A percentile compares a stretch with the other conserved stretches of the same genome.
Evolutionary conservation across 2,797 vertebrate species (phyloP).

Genomic region (Anniella stebbinsi): DNA sequence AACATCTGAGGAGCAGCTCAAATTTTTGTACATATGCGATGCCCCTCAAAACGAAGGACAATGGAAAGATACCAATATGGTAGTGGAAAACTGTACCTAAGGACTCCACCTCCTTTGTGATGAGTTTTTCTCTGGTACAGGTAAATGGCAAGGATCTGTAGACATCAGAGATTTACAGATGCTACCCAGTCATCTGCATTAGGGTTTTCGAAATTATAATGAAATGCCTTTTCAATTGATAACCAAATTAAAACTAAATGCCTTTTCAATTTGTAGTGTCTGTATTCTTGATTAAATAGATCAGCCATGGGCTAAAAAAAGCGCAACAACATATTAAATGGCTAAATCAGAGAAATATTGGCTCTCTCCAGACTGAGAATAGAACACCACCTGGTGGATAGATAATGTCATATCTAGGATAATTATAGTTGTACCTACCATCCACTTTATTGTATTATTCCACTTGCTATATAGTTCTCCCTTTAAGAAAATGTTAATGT

Average conservation of each 20-base stretch:
- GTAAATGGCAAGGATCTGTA: background rate
- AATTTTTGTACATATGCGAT: background rate
- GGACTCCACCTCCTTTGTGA: background rate
- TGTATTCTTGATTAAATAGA: background rate
- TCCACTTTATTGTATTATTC: background rate
- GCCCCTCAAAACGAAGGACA: background rate
- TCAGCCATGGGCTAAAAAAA: background rate
- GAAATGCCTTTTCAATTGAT: background rate
- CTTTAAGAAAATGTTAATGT: background rate
- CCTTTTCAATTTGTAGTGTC: background rate
- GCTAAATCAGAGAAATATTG: background rate
- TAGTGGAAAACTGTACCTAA: background rate
- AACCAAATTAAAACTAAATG: background rate
- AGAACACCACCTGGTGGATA: slow-evolving; percentile 27
- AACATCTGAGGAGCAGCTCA: background rate
- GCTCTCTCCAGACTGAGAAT: background rate
- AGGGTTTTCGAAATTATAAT: background rate
- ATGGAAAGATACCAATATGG: background rate
- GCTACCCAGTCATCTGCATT: background rate
- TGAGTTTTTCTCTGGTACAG: background rate
- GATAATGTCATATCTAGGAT: background rate
- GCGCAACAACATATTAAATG: background rate
- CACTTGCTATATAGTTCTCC: background rate
- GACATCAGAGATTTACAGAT: background rate
- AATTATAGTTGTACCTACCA: background rate